Conservation (phyloP, 2,888 invertebrate genomes). For the Tanytarsus gracilentus region DNA sequence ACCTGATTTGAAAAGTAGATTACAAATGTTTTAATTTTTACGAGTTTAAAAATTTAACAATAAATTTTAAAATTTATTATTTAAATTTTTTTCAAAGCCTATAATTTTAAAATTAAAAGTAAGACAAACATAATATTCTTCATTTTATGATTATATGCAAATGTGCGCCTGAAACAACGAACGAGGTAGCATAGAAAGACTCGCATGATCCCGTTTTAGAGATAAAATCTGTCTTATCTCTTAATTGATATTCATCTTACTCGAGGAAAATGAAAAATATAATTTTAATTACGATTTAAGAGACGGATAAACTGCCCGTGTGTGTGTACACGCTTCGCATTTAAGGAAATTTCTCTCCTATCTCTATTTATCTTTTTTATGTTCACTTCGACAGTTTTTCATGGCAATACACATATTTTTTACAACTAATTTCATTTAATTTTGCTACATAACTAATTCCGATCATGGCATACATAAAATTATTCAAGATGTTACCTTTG, state of each 20-base stretch:
- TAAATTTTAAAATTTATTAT: too few species aligned
- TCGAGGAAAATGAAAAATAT: constrained; percentile 3
- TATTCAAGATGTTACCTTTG: constrained; percentile 23
- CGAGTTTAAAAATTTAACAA: too few species aligned
- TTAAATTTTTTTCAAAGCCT: too few species aligned
- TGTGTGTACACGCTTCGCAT: not conserved
- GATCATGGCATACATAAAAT: constrained; percentile 16
- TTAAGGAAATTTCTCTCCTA: constrained; percentile 19
- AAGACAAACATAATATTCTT: constrained; percentile 8
- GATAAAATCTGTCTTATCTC: constrained; percentile 28
- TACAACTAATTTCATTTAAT: constrained; percentile 15
- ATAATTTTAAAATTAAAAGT: too few species aligned
- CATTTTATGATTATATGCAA: constrained; percentile 14
- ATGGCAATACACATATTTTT: not conserved
- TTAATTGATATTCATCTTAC: constrained; percentile 27
- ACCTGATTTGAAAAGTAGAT: too few species aligned
- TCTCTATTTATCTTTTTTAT: not conserved
- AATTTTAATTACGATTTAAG: constrained; percentile 23
- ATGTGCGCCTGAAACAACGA: constrained; percentile 4
- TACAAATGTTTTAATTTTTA: too few species aligned
- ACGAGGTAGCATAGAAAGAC: not conserved
- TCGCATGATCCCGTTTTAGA: constrained; percentile 18
- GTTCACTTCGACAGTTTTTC: not conserved
- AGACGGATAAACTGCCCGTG: not conserved
- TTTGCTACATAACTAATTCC: constrained; percentile 9